These are phyloP conservation scores for Stegastes partitus DNA, from an alignment of 2,113 vertebrate species.

Conservation along the genomic window DNA sequence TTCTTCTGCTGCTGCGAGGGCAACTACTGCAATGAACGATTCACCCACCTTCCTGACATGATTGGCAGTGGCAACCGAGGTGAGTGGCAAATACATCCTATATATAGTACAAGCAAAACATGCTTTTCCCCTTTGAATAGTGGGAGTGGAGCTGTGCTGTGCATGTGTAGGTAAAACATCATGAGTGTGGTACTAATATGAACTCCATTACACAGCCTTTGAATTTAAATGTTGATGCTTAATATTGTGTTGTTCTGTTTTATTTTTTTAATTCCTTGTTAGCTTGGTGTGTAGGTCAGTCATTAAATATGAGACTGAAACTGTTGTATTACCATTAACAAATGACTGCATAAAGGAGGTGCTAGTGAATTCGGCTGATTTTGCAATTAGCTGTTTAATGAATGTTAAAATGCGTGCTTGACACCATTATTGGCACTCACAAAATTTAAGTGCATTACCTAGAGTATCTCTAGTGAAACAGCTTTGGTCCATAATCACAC, in stretches of 20 bases:
- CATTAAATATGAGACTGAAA: background rate
- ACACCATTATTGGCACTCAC: too few relatives aligned
- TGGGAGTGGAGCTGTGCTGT: background rate
- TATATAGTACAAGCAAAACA: constrained; percentile 7
- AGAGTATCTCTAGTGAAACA: too few relatives aligned
- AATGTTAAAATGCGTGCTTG: background rate
- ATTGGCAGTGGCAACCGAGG: constrained; percentile 82
- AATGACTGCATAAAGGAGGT: background rate
- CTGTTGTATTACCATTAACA: background rate
- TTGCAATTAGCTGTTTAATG: background rate
- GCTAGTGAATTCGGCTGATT: background rate
- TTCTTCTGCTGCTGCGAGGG: constrained; percentile 99
- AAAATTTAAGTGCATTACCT: too few relatives aligned
- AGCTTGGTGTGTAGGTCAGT: too few relatives aligned
- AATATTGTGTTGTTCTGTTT: too few relatives aligned
- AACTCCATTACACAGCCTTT: background rate
- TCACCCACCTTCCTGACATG: constrained; percentile 94
- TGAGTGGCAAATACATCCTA: constrained; percentile 49
- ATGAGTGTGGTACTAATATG: background rate
- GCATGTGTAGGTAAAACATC: background rate
- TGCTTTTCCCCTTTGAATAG: constrained; percentile 15
- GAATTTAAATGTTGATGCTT: background rate
- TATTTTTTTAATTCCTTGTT: background rate
- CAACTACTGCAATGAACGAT: constrained; percentile 97
- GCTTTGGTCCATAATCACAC: too few relatives aligned